A percentile compares a stretch with the other conserved stretches of the same genome.
Evolutionary conservation across 2,797 vertebrate genomes (phyloP).

Genomic region (Ciconia nigra): DNA sequence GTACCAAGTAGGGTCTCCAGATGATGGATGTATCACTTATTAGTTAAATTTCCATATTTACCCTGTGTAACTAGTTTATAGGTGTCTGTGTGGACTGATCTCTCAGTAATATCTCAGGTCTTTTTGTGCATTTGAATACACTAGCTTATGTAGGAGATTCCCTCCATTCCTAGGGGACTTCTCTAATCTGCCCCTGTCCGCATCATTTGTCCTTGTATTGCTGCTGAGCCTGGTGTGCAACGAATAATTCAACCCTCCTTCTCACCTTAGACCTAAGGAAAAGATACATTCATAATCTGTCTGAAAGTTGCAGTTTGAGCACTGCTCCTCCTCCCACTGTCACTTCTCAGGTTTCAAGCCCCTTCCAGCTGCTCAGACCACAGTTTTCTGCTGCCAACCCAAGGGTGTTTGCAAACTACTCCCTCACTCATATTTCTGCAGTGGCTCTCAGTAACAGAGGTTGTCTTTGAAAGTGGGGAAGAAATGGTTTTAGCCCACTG

Average conservation of each 20-base stretch:
- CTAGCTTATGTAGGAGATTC: background rate
- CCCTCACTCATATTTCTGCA: background rate
- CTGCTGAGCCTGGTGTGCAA: background rate
- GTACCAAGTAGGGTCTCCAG: background rate
- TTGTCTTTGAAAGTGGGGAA: background rate
- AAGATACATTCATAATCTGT: background rate
- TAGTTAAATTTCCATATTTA: background rate
- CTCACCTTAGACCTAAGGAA: background rate
- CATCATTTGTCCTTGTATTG: background rate
- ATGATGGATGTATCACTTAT: background rate
- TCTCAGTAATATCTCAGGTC: background rate
- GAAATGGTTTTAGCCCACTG: background rate
- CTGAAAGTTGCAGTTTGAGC: background rate
- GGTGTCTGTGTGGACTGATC: background rate
- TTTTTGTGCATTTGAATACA: background rate
- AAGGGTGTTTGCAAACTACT: background rate
- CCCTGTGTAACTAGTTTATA: background rate
- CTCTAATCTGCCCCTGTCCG: background rate
- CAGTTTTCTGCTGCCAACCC: fast-evolving
- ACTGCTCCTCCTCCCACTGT: background rate
- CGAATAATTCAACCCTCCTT: background rate
- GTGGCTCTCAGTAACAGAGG: background rate
- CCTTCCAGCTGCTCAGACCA: background rate
- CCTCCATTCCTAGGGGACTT: background rate
- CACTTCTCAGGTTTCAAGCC: background rate